Base-by-base conservation (phyloP, 2,113 vertebrate species). In the Nesoenas mayeri region DNA sequence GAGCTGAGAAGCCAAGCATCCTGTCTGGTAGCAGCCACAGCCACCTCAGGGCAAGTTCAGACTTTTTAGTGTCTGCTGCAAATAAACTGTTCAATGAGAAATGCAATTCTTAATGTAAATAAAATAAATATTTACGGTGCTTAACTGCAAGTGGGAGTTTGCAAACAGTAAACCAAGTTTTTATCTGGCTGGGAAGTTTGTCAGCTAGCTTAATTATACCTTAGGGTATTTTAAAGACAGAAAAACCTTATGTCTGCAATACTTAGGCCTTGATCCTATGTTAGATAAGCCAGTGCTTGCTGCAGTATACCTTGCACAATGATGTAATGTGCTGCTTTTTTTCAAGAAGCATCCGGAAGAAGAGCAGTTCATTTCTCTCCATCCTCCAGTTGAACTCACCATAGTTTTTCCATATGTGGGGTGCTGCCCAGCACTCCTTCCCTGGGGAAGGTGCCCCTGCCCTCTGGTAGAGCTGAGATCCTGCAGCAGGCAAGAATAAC, bases 91-190 rank as follows among this genome's bases (percentile, higher is more conserved):
- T 87, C 72, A 81, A 29, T 73, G 57, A 83, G 79, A 95, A 89
- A 91, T 64, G 51, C 51, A 64, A 87, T 96, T 96, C 89, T 61
- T 92, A 94, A 89, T 87, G 91, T 93, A 95, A 95, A 95, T 93
- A 88, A 97, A 96, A 95, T 88, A 89, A 96, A 91, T 89, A 89
- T 96, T 96, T 96, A 93, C 82, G 77, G 60, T 91, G 69, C 79
- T 91, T 95, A 96, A 92, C 89, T 92, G 70, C 51, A 92, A 93
- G 78, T 95, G 79, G 78, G 94, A 92, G 74, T 87, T 93, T 77
- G 89, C 86, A 88, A 93, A 91, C 74, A 84, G 87, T 50, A 87
- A 97, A 96, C 83, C 75, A 89, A 67, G 77, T 89, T 95, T 97
- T 97, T 96, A 96, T 95, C 96, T 93, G 34, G 34, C 5, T 24